Conservation (phyloP, 2,113 vertebrate species). For the Acanthisitta chloris region DNA sequence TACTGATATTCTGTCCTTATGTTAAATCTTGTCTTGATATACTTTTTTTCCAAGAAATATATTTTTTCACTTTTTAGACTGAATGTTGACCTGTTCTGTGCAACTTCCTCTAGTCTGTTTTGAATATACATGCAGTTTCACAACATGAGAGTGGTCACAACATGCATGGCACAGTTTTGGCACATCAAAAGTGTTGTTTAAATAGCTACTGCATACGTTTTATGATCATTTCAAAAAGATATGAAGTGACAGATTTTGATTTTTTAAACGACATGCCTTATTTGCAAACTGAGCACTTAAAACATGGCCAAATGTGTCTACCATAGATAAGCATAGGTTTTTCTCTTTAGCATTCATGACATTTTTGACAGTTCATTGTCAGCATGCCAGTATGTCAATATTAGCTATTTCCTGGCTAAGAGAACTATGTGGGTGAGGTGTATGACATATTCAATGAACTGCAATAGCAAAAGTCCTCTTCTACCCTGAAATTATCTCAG, state of each 20-base stretch:
- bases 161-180: background rate
- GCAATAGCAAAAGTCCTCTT: background rate
- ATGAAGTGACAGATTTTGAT: background rate
- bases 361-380: background rate
- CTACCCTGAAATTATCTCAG: background rate
- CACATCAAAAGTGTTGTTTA: background rate
- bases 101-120: background rate
- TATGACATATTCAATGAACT: background rate
- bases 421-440: background rate
- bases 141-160: background rate
- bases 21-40: background rate
- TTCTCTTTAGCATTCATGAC: background rate
- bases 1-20: background rate
- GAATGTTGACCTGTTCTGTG: background rate
- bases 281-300: background rate
- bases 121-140: background rate
- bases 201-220: background rate
- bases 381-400: background rate
- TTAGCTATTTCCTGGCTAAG: background rate
- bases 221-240: background rate
- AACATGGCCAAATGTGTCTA: background rate
- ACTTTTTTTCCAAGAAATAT: background rate
- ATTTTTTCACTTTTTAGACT: background rate
- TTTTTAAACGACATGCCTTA: background rate
- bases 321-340: background rate